phyloP scores from a whole-genome alignment of 2,797 vertebrate species.

The Chaetodon trifasciatus region DNA sequence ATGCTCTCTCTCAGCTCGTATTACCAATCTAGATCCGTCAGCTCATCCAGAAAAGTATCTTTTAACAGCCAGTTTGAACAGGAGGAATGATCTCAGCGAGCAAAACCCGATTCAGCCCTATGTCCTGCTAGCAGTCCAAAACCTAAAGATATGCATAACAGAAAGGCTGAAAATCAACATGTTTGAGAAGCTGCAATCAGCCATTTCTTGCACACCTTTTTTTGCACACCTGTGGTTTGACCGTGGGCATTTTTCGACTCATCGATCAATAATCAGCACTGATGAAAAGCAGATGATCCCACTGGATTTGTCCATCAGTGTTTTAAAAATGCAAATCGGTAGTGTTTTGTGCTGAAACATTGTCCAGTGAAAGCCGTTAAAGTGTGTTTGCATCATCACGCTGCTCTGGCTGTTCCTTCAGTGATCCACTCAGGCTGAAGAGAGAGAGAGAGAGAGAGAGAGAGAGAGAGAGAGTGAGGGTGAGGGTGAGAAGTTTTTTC shows the following conservation, averaged over 20 bases:
- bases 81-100: background rate
- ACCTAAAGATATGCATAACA: background rate
- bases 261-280: background rate
- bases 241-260: background rate
- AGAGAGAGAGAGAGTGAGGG: constrained; percentile 4
- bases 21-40: constrained; percentile 8
- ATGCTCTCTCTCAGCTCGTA: constrained; percentile 11
- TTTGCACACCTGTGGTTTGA: too few relatives aligned
- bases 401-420: background rate
- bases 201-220: too few relatives aligned
- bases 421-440: constrained; percentile 26
- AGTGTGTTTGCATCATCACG: background rate
- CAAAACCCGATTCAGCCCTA: background rate
- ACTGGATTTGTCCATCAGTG: background rate
- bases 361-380: background rate
- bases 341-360: background rate
- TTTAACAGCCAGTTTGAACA: background rate
- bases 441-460: constrained; percentile 8
- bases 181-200: background rate
- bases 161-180: background rate
- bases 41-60: background rate
- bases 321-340: background rate
- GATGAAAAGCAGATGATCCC: background rate
- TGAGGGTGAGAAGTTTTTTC: constrained; percentile 44
- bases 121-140: background rate